Conservation (phyloP, 1,140 invertebrate genomes). For the Drepana arcuata region DNA sequence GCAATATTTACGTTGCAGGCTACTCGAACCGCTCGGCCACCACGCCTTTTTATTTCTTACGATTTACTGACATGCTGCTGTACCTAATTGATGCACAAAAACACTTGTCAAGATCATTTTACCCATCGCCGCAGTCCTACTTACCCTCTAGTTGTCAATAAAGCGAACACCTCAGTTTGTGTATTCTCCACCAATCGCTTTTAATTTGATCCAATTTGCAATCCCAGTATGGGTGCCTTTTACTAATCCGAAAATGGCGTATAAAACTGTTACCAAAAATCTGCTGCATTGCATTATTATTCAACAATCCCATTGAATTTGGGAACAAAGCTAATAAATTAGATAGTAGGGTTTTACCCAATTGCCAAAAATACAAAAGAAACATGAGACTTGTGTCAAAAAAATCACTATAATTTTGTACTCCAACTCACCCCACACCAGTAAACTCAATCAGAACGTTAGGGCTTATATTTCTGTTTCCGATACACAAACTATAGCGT, state of each 20-base stretch:
- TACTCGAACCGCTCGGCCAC: too few species aligned
- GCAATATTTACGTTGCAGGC: too few species aligned
- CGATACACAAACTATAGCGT: constrained; percentile 66
- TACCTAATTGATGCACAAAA: too few species aligned
- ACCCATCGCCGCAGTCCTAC: too few species aligned
- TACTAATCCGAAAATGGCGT: constrained; percentile 20
- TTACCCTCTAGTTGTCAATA: too few species aligned
- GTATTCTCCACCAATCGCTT: too few species aligned
- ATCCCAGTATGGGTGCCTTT: too few species aligned
- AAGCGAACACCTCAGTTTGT: too few species aligned
- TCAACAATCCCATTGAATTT: constrained; percentile 19
- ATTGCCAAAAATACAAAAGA: constrained; percentile 55
- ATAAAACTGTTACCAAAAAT: constrained; percentile 29
- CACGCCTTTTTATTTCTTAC: too few species aligned
- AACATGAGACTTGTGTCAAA: constrained; percentile 49
- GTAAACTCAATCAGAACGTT: constrained; percentile 61
- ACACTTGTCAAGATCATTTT: too few species aligned
- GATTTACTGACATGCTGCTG: too few species aligned
- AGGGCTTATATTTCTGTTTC: constrained; percentile 63
- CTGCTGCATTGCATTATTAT: constrained; percentile 20
- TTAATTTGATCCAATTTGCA: too few species aligned
- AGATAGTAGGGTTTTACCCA: constrained; percentile 47
- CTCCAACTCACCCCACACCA: constrained; percentile 31
- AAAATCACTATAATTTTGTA: constrained; percentile 66
- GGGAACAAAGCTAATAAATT: constrained; percentile 56